Conservation (phyloP, 2,113 vertebrate species). For the Prinia subflava region DNA sequence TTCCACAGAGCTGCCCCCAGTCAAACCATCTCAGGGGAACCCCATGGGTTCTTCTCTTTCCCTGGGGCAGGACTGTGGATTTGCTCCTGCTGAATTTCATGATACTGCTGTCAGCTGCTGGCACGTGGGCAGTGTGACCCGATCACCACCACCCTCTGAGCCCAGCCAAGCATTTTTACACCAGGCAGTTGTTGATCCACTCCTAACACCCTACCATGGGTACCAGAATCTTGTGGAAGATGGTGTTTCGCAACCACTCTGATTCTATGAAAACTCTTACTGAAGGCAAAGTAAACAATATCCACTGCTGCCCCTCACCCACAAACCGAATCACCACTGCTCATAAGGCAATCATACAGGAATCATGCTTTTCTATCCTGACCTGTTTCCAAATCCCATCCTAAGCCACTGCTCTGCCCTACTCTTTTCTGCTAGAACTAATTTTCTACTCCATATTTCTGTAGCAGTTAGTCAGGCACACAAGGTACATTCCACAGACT, state of each 20-base stretch:
- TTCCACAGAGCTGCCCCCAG: neutral
- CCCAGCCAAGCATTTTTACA: neutral
- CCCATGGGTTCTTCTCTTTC: neutral
- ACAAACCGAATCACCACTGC: neutral
- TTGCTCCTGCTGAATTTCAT: neutral
- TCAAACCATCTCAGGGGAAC: neutral
- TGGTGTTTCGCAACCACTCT: neutral
- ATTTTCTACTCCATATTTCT: neutral
- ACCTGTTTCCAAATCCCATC: neutral
- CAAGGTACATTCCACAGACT: neutral
- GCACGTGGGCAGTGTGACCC: accelerated
- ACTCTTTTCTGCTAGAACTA: neutral
- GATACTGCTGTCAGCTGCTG: neutral
- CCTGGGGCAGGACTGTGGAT: neutral
- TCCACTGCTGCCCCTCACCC: neutral
- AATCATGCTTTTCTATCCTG: neutral
- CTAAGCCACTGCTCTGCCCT: neutral
- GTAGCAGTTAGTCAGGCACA: neutral
- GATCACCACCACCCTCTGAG: neutral
- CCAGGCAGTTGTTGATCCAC: neutral
- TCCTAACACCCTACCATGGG: neutral
- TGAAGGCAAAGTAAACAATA: neutral
- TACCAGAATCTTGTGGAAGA: neutral
- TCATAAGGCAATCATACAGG: neutral
- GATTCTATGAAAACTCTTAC: neutral